A percentile compares a stretch with the other conserved stretches of the same genome.
Conservation (phyloP, 2,888 invertebrate species). For the Lasius fuliginosus region DNA sequence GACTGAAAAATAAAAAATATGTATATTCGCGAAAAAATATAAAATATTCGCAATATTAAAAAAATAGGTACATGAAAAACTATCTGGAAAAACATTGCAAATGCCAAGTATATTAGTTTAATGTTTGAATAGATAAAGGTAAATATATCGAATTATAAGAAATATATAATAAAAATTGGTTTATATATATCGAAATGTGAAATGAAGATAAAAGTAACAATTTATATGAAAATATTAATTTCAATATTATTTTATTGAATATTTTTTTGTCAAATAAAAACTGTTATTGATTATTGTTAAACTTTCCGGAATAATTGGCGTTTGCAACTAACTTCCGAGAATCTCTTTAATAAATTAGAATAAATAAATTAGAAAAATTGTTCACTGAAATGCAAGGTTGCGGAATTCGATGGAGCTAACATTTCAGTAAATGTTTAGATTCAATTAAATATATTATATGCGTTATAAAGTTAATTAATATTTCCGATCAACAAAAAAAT, state of each 20-base stretch:
- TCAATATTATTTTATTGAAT: neutral
- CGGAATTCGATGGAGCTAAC: neutral
- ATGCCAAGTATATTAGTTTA: neutral
- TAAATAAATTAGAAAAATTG: neutral
- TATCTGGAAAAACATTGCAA: slow-evolving; percentile 17
- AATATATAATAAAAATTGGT: neutral
- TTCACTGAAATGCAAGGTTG: neutral
- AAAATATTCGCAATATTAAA: neutral
- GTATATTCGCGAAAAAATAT: neutral
- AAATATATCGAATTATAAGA: slow-evolving; percentile 7
- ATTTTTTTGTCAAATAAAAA: neutral
- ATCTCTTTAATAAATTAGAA: slow-evolving; percentile 6
- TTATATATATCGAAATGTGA: neutral
- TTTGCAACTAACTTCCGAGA: neutral
- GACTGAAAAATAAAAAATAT: neutral
- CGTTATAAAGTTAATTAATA: neutral
- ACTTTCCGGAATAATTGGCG: neutral
- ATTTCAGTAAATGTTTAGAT: neutral
- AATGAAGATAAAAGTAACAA: neutral
- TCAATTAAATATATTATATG: neutral
- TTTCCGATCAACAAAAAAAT: neutral
- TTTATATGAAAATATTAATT: slow-evolving; percentile 7
- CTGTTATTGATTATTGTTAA: neutral
- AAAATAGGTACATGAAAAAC: neutral
- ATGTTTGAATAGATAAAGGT: neutral